These are phyloP conservation scores for Indicator indicator DNA, from an alignment of 2,113 vertebrate genomes.

Conservation along the genomic window DNA sequence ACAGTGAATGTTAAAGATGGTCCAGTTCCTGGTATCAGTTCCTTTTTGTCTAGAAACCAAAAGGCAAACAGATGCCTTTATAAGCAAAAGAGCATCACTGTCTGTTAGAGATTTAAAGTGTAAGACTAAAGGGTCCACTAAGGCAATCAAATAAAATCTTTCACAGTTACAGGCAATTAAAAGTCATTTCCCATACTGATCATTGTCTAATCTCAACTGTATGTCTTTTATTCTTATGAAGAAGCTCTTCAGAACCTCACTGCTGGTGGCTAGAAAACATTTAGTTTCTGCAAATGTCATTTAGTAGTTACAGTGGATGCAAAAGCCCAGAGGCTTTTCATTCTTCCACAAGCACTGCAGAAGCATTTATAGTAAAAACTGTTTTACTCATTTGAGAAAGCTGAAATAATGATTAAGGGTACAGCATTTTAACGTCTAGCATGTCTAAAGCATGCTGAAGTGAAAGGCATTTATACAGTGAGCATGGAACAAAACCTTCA, in stretches of 20 bases:
- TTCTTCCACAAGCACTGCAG: background rate
- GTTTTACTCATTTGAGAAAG: background rate
- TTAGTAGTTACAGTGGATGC: background rate
- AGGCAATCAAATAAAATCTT: background rate
- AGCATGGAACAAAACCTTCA: background rate
- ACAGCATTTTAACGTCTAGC: background rate
- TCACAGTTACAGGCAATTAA: fast-evolving
- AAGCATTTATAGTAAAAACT: background rate
- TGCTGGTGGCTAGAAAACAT: background rate
- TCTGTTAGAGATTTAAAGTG: background rate
- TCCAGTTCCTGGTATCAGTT: background rate
- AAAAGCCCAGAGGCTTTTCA: background rate
- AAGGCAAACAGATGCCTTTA: background rate
- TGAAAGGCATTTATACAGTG: background rate
- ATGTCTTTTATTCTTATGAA: background rate
- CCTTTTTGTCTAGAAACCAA: background rate
- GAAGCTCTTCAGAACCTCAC: background rate
- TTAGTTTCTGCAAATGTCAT: background rate
- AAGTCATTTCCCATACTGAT: background rate
- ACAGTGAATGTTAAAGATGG: background rate
- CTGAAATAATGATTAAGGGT: background rate
- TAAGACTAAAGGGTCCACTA: background rate
- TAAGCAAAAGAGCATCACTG: background rate
- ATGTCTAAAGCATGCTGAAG: background rate
- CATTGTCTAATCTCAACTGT: background rate